Conservation (phyloP, 2,113 vertebrate species). For the Enhydra lutris region DNA sequence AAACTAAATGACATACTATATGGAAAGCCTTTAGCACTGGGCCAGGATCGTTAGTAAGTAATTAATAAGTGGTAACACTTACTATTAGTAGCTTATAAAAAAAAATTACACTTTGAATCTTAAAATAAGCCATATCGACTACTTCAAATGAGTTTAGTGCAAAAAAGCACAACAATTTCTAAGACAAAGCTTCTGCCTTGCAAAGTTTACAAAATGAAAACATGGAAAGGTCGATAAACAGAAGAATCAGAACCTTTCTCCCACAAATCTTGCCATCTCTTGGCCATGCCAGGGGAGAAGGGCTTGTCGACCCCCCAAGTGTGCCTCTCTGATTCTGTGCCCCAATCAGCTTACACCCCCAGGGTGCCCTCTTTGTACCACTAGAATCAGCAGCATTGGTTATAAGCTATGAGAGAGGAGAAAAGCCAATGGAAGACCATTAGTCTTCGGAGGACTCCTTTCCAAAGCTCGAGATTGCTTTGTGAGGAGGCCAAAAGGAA, state of each 20-base stretch:
- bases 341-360: not conserved
- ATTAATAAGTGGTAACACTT: not conserved
- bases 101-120: not conserved
- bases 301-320: not conserved
- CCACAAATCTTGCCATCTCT: not conserved
- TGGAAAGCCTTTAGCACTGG: not conserved
- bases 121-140: not conserved
- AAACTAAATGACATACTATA: not conserved
- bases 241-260: not conserved
- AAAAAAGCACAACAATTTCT: not conserved
- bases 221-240: not conserved
- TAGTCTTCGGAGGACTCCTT: not conserved
- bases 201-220: not conserved
- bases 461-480: not conserved
- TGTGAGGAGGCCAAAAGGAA: not conserved
- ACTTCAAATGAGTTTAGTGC: not conserved
- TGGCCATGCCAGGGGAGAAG: not conserved
- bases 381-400: not conserved
- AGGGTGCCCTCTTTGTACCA: not conserved
- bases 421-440: not conserved
- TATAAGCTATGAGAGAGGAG: not conserved
- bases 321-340: rapidly evolving
- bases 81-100: not conserved
- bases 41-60: not conserved
- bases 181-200: not conserved